phyloP scores from a whole-genome alignment of 1,140 invertebrate species.

The Saccostrea echinata region DNA sequence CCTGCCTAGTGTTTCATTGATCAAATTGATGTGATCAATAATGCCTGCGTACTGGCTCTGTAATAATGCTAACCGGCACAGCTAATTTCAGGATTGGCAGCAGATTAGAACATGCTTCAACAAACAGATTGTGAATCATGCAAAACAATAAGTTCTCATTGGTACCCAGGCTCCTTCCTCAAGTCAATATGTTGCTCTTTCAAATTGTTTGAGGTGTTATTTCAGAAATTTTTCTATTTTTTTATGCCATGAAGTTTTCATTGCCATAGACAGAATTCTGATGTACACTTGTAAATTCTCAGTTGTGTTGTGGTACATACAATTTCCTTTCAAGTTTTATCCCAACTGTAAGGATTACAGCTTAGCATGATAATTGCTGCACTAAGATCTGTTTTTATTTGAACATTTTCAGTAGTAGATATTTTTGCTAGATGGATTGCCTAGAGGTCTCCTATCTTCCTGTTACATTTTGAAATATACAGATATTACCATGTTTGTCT shows the following conservation, averaged over 20 bases:
- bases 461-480: too few species aligned
- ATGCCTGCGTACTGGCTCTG: slow-evolving; percentile 15
- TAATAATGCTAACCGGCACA: slow-evolving; percentile 23
- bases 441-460: too few species aligned
- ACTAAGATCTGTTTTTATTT: too few species aligned
- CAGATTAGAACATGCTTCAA: slow-evolving; percentile 37
- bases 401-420: too few species aligned
- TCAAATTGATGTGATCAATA: slow-evolving; percentile 27
- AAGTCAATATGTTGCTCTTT: slow-evolving; percentile 21
- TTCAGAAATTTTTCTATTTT: neutral
- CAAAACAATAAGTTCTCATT: slow-evolving; percentile 35
- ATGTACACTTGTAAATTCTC: neutral
- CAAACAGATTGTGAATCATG: slow-evolving; percentile 31
- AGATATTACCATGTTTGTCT: too few species aligned
- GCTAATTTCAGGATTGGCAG: slow-evolving; percentile 38
- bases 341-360: neutral
- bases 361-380: neutral
- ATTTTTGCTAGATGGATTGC: too few species aligned
- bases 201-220: neutral
- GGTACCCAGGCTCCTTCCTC: neutral
- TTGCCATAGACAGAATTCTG: neutral
- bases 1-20: slow-evolving; percentile 16
- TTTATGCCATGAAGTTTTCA: neutral
- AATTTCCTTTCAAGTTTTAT: neutral
- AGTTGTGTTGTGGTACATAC: neutral